Evolutionary conservation across 1,140 invertebrate species (phyloP), one percentile per base, ranked within the genome.

Genomic region (Drosophila ogumai): DNA sequence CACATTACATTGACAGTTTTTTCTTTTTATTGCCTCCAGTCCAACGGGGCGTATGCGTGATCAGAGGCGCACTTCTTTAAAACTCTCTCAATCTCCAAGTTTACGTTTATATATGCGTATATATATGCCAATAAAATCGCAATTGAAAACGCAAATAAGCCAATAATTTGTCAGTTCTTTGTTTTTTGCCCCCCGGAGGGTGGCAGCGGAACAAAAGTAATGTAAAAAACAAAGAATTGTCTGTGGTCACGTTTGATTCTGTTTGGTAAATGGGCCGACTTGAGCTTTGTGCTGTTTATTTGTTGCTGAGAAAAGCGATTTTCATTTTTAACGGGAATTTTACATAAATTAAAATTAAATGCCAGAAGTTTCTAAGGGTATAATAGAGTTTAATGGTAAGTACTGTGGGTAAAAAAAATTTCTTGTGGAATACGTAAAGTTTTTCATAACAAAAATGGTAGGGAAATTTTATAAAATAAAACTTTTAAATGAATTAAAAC

Each of bases 31-130:
- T 63, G 82, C 50, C 80, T 64, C 43, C 76, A 36, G 80, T 17
- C 73, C 71, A 84, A 88, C 84, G 67, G 52, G 80, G 79, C 84
- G 82, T 79, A 87, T 87, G 64, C 79, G 84, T 79, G 75, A 87
- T 82, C 52, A 63, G 75, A n/a, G 40, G 13, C 13, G 34, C 13
- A 69, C 74, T 77, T 77, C 55, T 78, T 78, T 58, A 57, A 78
- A 78, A 57, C 31, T 52, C 19, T 32, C 49, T 46, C 19, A n/a
- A 19, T 31, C 31, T 34, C 17, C 36, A 50, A 25, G 44, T 44
- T 22, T 46, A 50, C 63, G 63, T 50, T 66, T 54, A 54, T 54
- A 54, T 54, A 38, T 36, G 19, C 2, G 28, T 34, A 36, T 61
- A 64, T 58, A 54, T 50, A 44, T 64, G 76, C 58, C 82, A 86